Evolutionary conservation across 2,113 vertebrate genomes (phyloP).

Genomic region (Catharus bicknelli): DNA sequence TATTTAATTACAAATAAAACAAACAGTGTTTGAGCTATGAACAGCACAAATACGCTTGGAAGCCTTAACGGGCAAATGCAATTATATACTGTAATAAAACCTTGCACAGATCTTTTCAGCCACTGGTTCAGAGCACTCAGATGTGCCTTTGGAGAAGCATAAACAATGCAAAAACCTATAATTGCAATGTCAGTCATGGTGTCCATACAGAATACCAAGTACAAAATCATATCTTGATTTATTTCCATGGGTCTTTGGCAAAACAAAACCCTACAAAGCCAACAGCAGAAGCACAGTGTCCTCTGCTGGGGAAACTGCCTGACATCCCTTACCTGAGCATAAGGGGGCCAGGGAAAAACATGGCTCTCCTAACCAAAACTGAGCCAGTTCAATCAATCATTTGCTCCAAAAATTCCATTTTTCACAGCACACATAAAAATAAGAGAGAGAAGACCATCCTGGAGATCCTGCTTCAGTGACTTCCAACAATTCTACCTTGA

Average conservation of each 20-base stretch:
- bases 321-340: background rate
- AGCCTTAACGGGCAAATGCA: slow-evolving; percentile 59
- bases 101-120: slow-evolving; percentile 51
- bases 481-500: slow-evolving; percentile 40
- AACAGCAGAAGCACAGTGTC: slow-evolving; percentile 62
- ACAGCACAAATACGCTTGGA: slow-evolving; percentile 19
- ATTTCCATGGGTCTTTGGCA: background rate
- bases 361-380: background rate
- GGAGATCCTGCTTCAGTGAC: slow-evolving; percentile 45
- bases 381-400: background rate
- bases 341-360: fast-evolving
- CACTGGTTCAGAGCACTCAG: slow-evolving; percentile 48
- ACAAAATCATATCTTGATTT: slow-evolving; percentile 68
- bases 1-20: slow-evolving; percentile 68
- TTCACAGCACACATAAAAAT: slow-evolving; percentile 12
- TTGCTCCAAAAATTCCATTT: background rate
- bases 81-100: slow-evolving; percentile 63
- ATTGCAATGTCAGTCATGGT: slow-evolving; percentile 79
- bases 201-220: slow-evolving; percentile 73
- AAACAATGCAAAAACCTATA: slow-evolving; percentile 79
- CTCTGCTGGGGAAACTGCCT: slow-evolving; percentile 62
- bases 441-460: slow-evolving; percentile 12
- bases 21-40: slow-evolving; percentile 1
- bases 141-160: slow-evolving; percentile 66
- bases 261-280: slow-evolving; percentile 4